Conservation (phyloP, 2,888 invertebrate species). For the Mycalesis mineus region DNA sequence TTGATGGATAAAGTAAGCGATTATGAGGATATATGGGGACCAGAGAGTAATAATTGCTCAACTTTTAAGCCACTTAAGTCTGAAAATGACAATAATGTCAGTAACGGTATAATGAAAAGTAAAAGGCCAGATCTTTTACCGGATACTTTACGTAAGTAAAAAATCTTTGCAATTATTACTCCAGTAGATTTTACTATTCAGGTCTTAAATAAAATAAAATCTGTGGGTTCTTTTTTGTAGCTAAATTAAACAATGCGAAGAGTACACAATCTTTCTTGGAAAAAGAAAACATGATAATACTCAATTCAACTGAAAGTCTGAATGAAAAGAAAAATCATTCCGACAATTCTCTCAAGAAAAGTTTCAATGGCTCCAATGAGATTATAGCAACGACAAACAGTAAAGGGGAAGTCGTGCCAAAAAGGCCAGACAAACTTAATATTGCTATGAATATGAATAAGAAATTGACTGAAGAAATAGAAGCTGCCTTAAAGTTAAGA, state of each 20-base stretch:
- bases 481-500: conserved; percentile 61
- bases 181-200: neutral
- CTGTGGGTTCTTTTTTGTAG: conserved; percentile 40
- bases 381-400: conserved; percentile 73
- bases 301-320: conserved; percentile 64
- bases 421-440: conserved; percentile 71
- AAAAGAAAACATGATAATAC: conserved; percentile 65
- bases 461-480: conserved; percentile 70
- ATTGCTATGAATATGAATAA: conserved; percentile 72
- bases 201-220: neutral
- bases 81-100: conserved; percentile 61
- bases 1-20: conserved; percentile 95
- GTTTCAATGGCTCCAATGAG: conserved; percentile 61
- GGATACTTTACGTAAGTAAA: conserved; percentile 75
- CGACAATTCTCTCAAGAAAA: conserved; percentile 60
- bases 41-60: conserved; percentile 74
- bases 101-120: conserved; percentile 74
- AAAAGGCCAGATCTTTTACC: conserved; percentile 80
- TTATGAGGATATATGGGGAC: conserved; percentile 96
- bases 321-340: conserved; percentile 64
- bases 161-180: conserved; percentile 2
- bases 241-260: conserved; percentile 66
- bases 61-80: conserved; percentile 68
- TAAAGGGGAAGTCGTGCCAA: conserved; percentile 68
- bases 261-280: conserved; percentile 69